Percentiles rank a stretch among this genome's conserved stretches.
Evolutionary conservation across 2,888 invertebrate genomes (phyloP).

Genomic region (Orthonevra nobilis): DNA sequence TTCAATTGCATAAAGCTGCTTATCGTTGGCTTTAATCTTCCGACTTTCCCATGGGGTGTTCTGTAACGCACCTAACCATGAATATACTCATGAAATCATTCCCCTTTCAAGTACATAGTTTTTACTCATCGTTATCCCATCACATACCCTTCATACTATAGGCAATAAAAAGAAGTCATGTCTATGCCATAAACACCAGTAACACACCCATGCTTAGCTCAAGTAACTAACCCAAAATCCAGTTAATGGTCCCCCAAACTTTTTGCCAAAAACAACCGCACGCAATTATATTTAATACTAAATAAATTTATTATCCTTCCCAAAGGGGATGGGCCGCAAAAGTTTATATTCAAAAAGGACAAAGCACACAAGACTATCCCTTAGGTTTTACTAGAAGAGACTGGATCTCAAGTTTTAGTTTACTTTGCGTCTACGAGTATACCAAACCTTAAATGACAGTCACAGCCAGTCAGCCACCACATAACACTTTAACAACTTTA

Average conservation of each 20-base stretch:
- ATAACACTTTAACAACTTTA: constrained; percentile 18
- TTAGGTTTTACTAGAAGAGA: neutral
- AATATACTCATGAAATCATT: too few relatives aligned
- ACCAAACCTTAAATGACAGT: too few relatives aligned
- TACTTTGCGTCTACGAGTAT: too few relatives aligned
- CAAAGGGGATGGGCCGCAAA: constrained; percentile 2
- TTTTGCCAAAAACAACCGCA: constrained; percentile 13
- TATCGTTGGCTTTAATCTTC: too few relatives aligned
- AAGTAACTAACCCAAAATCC: constrained; percentile 15
- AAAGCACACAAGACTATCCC: neutral
- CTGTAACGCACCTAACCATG: too few relatives aligned
- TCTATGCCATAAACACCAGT: constrained; percentile 3
- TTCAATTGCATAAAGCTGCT: too few relatives aligned
- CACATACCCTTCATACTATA: too few relatives aligned
- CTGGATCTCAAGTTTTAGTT: too few relatives aligned
- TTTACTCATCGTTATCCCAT: too few relatives aligned
- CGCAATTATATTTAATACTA: constrained; percentile 26
- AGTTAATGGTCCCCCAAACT: constrained; percentile 8
- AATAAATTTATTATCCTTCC: constrained; percentile 4
- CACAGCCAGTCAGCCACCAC: neutral
- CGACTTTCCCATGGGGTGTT: too few relatives aligned
- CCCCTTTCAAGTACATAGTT: too few relatives aligned
- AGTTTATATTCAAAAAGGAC: constrained; percentile 14
- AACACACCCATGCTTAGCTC: constrained; percentile 1
- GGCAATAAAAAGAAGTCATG: too few relatives aligned